A percentile compares a stretch with the other conserved stretches of the same genome.
Evolutionary conservation across 92 coral and sea anemone genomes (phyloP).

Genomic region (Virgularia gustaviana): DNA sequence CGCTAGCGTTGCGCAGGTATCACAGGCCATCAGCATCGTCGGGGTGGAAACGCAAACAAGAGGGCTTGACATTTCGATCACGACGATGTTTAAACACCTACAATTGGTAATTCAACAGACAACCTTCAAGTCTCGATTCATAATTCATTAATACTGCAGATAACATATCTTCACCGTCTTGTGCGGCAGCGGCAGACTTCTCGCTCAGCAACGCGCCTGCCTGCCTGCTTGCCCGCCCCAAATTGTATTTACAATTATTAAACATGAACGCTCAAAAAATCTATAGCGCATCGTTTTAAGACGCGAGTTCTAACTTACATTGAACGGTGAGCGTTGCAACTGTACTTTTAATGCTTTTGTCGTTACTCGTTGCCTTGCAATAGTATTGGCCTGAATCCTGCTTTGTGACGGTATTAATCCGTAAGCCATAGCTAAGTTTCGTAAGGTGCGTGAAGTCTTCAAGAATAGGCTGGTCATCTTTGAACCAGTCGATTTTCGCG

Average conservation of each 20-base stretch:
- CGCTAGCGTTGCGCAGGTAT: too few species aligned
- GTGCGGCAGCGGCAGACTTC: too few species aligned
- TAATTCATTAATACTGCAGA: too few species aligned
- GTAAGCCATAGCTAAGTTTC: constrained; percentile 6
- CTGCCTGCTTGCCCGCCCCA: neutral
- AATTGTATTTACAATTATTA: neutral
- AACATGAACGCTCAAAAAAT: neutral
- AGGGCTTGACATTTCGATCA: too few species aligned
- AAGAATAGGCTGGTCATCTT: neutral
- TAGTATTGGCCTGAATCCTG: constrained; percentile 22
- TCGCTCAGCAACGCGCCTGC: too few species aligned
- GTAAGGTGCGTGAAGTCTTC: neutral
- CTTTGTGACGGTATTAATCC: neutral
- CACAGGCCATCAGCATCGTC: too few species aligned
- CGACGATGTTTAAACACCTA: too few species aligned
- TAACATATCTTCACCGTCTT: too few species aligned
- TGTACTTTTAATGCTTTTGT: neutral
- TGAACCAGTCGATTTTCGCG: neutral
- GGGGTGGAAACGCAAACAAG: too few species aligned
- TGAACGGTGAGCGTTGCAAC: constrained; percentile 7
- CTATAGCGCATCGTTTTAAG: neutral
- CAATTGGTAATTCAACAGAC: too few species aligned
- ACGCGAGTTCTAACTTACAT: constrained; percentile 20
- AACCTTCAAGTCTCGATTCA: too few species aligned
- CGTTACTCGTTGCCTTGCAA: constrained; percentile 15